Evolutionary conservation across 2,797 vertebrate species (phyloP).

Genomic region (Alosa sapidissima): DNA sequence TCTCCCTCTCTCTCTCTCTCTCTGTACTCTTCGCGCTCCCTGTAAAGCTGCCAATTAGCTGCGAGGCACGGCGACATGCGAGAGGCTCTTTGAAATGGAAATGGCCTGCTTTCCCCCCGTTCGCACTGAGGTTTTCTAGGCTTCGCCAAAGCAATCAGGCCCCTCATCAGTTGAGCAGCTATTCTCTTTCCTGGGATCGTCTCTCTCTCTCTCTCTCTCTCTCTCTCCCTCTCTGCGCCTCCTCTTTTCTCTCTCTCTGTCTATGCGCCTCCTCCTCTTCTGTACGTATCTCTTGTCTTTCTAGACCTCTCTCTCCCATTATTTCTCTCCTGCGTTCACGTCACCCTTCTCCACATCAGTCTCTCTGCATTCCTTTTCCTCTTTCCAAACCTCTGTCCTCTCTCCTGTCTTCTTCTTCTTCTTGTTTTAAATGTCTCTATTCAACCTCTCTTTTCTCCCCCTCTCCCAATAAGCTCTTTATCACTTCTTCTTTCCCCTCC

Average conservation of each 20-base stretch:
- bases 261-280: background rate
- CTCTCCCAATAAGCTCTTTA: too few species aligned
- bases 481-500: background rate
- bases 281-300: too few species aligned
- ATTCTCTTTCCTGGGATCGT: background rate
- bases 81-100: conserved; percentile 56
- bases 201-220: conserved; percentile 15
- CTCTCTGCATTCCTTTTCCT: background rate
- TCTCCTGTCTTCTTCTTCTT: too few species aligned
- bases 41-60: conserved; percentile 56
- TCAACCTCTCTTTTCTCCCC: background rate
- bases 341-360: background rate
- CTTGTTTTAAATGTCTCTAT: background rate
- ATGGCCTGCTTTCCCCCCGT: conserved; percentile 33
- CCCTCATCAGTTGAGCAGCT: conserved; percentile 36
- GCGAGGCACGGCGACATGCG: conserved; percentile 50
- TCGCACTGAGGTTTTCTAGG: conserved; percentile 35
- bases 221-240: background rate
- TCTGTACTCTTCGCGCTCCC: conserved; percentile 5
- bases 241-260: background rate
- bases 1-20: conserved; percentile 38
- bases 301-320: background rate
- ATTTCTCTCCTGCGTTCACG: background rate
- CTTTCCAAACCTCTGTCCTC: too few species aligned
- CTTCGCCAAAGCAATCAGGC: conserved; percentile 36